Base-by-base conservation (phyloP, 2,113 vertebrate species). In the Syngnathoides biaculeatus region DNA sequence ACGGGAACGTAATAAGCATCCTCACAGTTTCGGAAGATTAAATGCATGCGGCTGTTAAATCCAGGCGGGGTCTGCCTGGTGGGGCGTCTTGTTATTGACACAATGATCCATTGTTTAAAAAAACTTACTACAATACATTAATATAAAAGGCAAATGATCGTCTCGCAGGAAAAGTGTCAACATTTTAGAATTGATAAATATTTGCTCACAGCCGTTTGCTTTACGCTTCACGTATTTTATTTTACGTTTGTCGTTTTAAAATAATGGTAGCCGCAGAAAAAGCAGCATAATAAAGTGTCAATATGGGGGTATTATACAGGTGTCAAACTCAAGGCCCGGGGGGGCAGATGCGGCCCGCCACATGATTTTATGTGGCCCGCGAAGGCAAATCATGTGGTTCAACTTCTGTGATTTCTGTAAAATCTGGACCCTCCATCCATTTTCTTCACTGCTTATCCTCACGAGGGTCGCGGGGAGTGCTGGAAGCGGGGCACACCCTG, bases 71-170 rank as follows among this genome's bases (percentile, higher is more conserved):
- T 52, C 38, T 48, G n/a, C 35, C 45, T 60, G 27, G 45, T 4
- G 61, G 67, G 74, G 72, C 71, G 66, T 70, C 64, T 79, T 79
- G 78, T 48, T 65, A 52, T 67, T 78, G 65, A 73, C 67, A 78
- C 77, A 83, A 64, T 76, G 75, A 69, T 26, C 58, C 61, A 64
- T 43, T 79, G 86, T 47, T 5, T 45, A 2, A 22, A 12, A 53
- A 24, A 24, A 53, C 4, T 12, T 4, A 53, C n/a, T 15, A 15
- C 6, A 17, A 22, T 30, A 30, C 26, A 17, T 57, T 7, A 30
- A 30, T 2, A 56, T 5, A 56, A 27, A 15, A 15, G 7, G 30
- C 0, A 26, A 30, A 17, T 56, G 55, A 56, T 26, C 2, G 5
- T 56, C 55, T 55, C 22, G 30, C 55, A 7, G 48, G n/a, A 17